Evolutionary conservation across 1,140 invertebrate species (phyloP).

Genomic region (Hylyphantes graminicola): DNA sequence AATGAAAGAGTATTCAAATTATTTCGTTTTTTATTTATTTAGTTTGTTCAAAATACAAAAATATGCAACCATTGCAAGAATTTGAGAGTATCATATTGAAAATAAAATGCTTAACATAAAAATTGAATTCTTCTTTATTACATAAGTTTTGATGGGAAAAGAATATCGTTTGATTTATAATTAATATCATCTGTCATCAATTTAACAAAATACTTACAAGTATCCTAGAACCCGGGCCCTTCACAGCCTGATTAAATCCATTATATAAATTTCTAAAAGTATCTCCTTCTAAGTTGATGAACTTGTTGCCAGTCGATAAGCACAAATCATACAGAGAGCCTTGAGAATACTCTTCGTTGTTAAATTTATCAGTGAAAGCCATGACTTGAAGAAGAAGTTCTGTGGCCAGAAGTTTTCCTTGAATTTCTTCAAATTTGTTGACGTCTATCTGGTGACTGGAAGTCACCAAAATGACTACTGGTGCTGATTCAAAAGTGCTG

Average conservation of each 20-base stretch:
- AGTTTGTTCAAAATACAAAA: too few species aligned
- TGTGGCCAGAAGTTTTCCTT: background rate
- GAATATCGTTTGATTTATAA: too few species aligned
- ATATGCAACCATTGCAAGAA: too few species aligned
- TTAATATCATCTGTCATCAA: too few species aligned
- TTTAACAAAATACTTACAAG: background rate
- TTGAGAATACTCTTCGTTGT: background rate
- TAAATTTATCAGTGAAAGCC: background rate
- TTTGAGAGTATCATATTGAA: too few species aligned
- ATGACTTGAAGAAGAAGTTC: conserved; percentile 6
- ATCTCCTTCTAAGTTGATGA: background rate
- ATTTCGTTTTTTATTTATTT: too few species aligned
- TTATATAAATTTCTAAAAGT: conserved; percentile 15
- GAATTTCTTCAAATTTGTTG: background rate
- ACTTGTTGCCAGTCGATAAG: background rate
- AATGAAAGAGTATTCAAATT: too few species aligned
- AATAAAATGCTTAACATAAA: too few species aligned
- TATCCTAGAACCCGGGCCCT: background rate
- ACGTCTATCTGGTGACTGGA: background rate
- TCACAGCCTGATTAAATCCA: conserved; percentile 8
- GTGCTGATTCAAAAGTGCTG: background rate
- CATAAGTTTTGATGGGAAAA: too few species aligned
- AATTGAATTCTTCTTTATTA: too few species aligned
- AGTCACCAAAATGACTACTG: conserved; percentile 11
- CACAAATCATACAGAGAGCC: background rate